phyloP scores from a whole-genome alignment of 2,888 invertebrate genomes.

The Pherbina coryleti region DNA sequence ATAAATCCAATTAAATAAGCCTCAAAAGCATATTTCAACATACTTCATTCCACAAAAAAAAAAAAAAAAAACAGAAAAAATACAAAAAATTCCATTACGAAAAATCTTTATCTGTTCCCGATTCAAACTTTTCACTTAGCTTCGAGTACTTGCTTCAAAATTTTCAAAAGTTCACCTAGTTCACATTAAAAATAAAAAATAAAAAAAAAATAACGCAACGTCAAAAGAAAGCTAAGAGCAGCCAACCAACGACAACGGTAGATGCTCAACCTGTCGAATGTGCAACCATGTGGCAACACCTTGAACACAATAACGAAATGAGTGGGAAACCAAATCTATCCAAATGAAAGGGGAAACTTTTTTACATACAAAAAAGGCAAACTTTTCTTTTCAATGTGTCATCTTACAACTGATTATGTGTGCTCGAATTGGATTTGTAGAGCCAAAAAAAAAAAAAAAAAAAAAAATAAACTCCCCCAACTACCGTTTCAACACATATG shows the following conservation, averaged over 20 bases:
- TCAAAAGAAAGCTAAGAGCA: neutral
- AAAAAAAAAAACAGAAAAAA: neutral
- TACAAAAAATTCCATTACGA: neutral
- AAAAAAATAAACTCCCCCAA: neutral
- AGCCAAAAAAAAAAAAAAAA: neutral
- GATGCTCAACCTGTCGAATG: neutral
- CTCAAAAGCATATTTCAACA: too few species aligned
- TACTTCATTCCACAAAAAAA: too few species aligned
- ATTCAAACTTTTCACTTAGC: neutral
- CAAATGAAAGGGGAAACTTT: neutral
- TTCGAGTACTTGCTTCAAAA: neutral
- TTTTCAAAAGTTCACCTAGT: neutral
- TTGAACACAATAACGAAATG: neutral
- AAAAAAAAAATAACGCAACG: neutral
- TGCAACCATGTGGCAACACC: constrained; percentile 3
- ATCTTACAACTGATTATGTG: constrained; percentile 21
- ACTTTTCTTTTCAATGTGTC: constrained; percentile 8
- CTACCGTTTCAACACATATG: neutral
- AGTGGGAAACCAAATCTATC: neutral
- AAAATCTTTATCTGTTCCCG: neutral
- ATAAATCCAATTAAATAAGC: too few species aligned
- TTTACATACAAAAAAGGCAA: neutral
- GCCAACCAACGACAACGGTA: neutral
- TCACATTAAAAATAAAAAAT: neutral
- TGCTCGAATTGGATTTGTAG: constrained; percentile 9